phyloP scores from a whole-genome alignment of 2,797 vertebrate genomes.

The Morelia viridis region DNA sequence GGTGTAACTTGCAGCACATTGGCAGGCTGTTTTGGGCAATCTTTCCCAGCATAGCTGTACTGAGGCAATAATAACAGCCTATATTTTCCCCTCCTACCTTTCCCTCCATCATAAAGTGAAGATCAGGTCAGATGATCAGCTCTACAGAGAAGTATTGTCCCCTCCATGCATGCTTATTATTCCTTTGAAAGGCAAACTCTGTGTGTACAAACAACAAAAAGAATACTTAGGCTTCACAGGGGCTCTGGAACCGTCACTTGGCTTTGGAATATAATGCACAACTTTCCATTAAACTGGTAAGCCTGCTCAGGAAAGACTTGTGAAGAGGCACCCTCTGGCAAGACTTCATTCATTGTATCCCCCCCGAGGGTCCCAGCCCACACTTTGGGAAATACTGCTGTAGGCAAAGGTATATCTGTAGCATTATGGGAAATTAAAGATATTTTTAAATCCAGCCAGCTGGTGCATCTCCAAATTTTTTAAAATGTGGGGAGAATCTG shows the following conservation, averaged over 20 bases:
- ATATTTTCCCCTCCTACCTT: neutral
- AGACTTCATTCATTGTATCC: neutral
- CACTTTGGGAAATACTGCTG: neutral
- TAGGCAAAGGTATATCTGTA: neutral
- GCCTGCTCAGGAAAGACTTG: neutral
- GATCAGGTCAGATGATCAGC: neutral
- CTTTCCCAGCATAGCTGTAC: neutral
- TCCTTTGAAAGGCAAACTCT: neutral
- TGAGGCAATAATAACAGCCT: neutral
- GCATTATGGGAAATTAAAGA: neutral
- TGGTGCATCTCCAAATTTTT: neutral
- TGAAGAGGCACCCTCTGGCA: neutral
- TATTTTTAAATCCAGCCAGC: neutral
- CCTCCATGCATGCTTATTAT: neutral
- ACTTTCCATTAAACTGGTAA: neutral
- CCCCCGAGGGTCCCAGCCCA: neutral
- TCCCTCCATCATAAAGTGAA: neutral
- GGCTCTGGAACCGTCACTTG: neutral
- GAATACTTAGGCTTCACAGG: neutral
- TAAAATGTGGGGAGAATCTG: neutral
- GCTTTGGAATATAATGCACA: neutral
- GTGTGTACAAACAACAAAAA: neutral
- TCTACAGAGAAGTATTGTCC: neutral
- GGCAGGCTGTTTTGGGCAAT: neutral
- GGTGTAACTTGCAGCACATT: neutral